phyloP scores from a whole-genome alignment of 2,797 vertebrate species.

The Spinibarbus caldwelli region DNA sequence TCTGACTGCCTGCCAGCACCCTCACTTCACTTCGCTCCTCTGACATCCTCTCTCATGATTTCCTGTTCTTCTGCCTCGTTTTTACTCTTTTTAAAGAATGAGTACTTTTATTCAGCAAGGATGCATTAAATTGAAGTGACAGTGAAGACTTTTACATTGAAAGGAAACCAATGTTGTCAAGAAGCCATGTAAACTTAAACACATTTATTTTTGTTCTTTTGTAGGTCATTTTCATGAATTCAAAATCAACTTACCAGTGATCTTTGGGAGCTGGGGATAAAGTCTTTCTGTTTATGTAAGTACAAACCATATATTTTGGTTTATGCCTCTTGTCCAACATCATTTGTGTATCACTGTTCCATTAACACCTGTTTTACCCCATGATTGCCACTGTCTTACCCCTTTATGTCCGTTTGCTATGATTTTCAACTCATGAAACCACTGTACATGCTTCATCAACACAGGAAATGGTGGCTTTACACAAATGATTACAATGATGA shows the following conservation, averaged over 20 bases:
- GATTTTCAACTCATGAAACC: neutral
- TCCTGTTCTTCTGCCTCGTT: neutral
- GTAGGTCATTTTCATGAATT: slow-evolving; percentile 98
- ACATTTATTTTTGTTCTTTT: slow-evolving; percentile 60
- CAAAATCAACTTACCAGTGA: slow-evolving; percentile 92
- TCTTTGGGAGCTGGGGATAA: slow-evolving; percentile 93
- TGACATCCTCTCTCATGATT: neutral
- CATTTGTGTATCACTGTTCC: neutral
- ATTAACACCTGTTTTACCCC: slow-evolving; percentile 42
- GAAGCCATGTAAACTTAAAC: neutral
- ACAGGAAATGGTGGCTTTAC: slow-evolving; percentile 20
- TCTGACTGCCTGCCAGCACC: slow-evolving; percentile 27
- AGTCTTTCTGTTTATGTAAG: slow-evolving; percentile 95
- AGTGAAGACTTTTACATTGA: neutral
- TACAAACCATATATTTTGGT: slow-evolving; percentile 72
- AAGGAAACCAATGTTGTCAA: neutral
- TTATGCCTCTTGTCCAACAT: slow-evolving; percentile 37
- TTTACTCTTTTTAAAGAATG: neutral
- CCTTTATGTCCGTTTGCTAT: neutral
- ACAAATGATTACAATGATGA: slow-evolving; percentile 29
- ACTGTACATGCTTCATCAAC: slow-evolving; percentile 21
- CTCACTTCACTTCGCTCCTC: neutral
- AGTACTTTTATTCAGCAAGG: neutral
- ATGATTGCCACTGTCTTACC: neutral
- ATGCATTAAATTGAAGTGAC: neutral